These are phyloP conservation scores for Norana najaformis DNA, from an alignment of 2,888 invertebrate species.

Conservation along the genomic window DNA sequence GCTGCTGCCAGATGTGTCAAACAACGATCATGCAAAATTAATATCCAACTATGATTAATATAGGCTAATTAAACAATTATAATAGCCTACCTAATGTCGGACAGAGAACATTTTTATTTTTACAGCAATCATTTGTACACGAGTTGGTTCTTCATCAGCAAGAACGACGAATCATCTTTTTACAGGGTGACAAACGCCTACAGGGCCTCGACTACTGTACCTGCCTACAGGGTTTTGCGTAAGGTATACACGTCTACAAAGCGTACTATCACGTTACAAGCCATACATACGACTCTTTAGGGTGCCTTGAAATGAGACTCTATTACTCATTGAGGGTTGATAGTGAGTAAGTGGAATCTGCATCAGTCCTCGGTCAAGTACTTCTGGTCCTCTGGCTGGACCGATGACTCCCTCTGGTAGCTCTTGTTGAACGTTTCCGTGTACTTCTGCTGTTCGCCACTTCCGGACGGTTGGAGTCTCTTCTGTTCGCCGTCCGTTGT, in stretches of 20 bases:
- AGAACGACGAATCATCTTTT: neutral
- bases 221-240: neutral
- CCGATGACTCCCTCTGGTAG: neutral
- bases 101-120: neutral
- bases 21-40: neutral
- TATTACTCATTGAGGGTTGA: neutral
- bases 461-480: neutral
- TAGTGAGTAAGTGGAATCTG: neutral
- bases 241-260: neutral
- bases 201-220: neutral
- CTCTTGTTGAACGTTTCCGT: conserved; percentile 24
- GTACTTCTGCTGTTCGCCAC: conserved; percentile 15
- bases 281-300: neutral
- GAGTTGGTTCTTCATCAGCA: neutral
- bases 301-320: neutral
- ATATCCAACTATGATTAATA: neutral
- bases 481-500: neutral
- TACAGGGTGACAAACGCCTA: neutral
- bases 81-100: too few species aligned
- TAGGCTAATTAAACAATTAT: neutral
- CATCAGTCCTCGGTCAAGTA: conserved; percentile 2
- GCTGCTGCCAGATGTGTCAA: neutral
- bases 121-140: neutral
- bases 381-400: neutral
- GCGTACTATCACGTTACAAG: neutral